Evolutionary conservation across 2,113 vertebrate genomes (phyloP).

Genomic region (Pelodiscus sinensis): DNA sequence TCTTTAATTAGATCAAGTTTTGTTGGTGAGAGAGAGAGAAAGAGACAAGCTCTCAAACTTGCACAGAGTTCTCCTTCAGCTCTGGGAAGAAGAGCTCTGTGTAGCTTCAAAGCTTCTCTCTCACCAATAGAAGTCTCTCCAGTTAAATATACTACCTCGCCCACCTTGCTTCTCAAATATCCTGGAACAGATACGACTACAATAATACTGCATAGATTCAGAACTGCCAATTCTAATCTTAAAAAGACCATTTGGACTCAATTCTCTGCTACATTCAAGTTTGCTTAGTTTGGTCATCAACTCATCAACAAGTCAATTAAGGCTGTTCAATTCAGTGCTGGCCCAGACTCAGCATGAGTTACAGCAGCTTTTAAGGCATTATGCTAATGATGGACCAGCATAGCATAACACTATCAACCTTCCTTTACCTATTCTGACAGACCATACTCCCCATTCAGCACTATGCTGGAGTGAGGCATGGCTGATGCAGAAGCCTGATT

Average conservation of each 20-base stretch:
- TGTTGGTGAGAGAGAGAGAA: neutral
- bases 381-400: neutral
- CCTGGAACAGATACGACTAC: neutral
- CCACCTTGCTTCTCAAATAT: neutral
- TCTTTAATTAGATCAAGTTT: neutral
- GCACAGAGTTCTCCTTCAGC: neutral
- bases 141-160: neutral
- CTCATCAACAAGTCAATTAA: neutral
- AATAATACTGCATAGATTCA: neutral
- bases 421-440: neutral
- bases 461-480: neutral
- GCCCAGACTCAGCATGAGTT: neutral
- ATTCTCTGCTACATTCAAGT: neutral
- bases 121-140: neutral
- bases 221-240: rapidly evolving
- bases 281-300: neutral
- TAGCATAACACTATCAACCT: neutral
- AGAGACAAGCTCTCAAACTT: neutral
- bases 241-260: rapidly evolving
- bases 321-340: neutral
- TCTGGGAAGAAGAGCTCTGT: neutral
- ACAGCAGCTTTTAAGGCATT: neutral
- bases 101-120: neutral
- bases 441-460: neutral
- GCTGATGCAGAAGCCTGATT: neutral